Evolutionary conservation across 1,140 invertebrate genomes (phyloP), one percentile per base, ranked within the genome.

Genomic region (Drosophila neocordata): DNA sequence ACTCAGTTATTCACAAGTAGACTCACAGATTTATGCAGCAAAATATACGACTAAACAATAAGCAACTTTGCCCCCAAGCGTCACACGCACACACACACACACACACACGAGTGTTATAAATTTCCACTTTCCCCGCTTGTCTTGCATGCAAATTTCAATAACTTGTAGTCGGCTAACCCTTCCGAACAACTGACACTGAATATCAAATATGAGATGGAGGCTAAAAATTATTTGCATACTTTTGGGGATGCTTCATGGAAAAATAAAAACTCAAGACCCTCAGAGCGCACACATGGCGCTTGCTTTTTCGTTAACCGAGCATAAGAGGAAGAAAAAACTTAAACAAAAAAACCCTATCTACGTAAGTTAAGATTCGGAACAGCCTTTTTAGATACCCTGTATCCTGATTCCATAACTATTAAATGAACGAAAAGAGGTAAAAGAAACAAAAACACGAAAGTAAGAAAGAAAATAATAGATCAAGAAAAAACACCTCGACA

Each of bases 141-240:
- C 61, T 77, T 75, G 82, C 83, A 87, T 87, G 82, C 83, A 82
- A 87, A 87, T 88, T 87, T 87, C 82, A 85, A 87, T 85, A 85
- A 87, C 82, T 87, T 87, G 79, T 75, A 80, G 80, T 61, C 34
- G 74, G 62, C 77, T 65, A 87, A 87, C 83, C 82, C 82, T 87
- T 87, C 48, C 74, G 71, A 44, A 74, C 82, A 85, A 85, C 82
- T 87, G 82, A 87, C 82, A 87, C 82, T 87, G 82, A 87, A 87
- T 87, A 87, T 87, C 82, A 88, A 87, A 87, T 87, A 87, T 87
- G 83, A 87, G 79, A 60, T 66, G 65, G 79, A 75, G 56, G 77
- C 82, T 37, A 64, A 79, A 72, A 82, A 87, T 87, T 87, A 87
- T 87, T 87, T 87, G 82, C 83, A 87, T 87, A 87, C 82, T 88